These are phyloP conservation scores for Alexandromys fortis DNA, from an alignment of 2,113 vertebrate species.

Conservation along the genomic window DNA sequence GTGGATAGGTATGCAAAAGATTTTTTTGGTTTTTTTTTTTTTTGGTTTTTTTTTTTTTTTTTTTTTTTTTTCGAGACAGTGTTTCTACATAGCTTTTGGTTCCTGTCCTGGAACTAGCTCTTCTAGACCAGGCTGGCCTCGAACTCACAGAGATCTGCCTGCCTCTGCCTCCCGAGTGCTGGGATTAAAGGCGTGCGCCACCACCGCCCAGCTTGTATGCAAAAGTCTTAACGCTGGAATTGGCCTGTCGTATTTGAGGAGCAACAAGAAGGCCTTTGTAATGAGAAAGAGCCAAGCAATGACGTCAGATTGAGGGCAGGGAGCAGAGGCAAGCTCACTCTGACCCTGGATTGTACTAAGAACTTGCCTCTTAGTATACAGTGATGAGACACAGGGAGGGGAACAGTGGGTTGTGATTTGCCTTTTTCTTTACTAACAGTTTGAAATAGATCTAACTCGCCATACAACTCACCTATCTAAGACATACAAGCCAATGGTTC, in stretches of 20 bases:
- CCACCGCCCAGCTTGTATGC: not conserved
- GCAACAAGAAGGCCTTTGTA: not conserved
- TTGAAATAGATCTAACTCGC: conserved; percentile 5
- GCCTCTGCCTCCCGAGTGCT: no score
- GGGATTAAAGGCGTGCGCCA: no score
- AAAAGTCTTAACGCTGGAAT: not conserved
- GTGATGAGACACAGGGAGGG: not conserved
- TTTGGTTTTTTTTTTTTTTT: no score
- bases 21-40: no score
- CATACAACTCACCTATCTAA: not conserved
- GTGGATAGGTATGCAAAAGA: not conserved
- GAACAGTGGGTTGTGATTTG: not conserved
- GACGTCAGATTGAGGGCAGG: not conserved
- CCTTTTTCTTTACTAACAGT: conserved; percentile 21
- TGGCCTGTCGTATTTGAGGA: not conserved
- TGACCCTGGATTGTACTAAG: not conserved
- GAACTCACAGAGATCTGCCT: no score
- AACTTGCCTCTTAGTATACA: not conserved
- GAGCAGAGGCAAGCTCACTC: not conserved
- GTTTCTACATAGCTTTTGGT: no score
- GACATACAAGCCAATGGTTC: not conserved
- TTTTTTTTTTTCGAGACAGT: no score
- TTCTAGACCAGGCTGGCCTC: no score
- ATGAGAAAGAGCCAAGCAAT: not conserved
- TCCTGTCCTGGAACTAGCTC: no score